These are phyloP conservation scores for Hippoglossus hippoglossus DNA, from an alignment of 2,797 vertebrate species.

Conservation along the genomic window DNA sequence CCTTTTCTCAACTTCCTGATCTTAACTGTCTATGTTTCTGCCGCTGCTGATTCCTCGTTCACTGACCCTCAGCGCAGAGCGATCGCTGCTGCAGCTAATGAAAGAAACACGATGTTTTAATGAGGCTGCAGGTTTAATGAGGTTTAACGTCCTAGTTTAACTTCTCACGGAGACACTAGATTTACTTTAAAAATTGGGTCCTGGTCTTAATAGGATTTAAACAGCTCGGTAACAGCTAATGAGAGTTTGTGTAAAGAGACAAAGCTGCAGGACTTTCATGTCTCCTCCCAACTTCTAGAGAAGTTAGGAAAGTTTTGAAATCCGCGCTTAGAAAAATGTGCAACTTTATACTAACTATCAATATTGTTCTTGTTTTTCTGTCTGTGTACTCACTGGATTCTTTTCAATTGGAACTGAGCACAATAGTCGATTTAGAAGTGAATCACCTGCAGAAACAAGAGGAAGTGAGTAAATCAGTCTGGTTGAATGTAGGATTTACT, in stretches of 20 bases:
- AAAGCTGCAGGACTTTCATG: no score
- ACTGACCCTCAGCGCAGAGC: not conserved
- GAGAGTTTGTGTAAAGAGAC: slow-evolving; percentile 5
- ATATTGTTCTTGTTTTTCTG: not conserved
- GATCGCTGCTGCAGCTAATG: not conserved
- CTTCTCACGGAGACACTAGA: slow-evolving; percentile 20
- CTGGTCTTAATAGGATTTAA: slow-evolving; percentile 22
- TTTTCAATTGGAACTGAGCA: not conserved
- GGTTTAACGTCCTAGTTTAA: slow-evolving; percentile 1
- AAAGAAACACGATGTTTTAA: slow-evolving; percentile 37
- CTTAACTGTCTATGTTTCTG: no score
- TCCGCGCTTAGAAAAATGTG: no score
- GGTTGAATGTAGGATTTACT: not conserved
- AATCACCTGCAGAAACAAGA: not conserved
- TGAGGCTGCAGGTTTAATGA: slow-evolving; percentile 35
- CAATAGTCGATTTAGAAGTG: not conserved
- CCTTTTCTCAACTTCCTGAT: no score
- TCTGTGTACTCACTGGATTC: not conserved
- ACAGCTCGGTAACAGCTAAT: slow-evolving; percentile 29
- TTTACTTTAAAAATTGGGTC: slow-evolving; percentile 13
- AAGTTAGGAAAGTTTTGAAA: not conserved
- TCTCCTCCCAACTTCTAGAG: no score
- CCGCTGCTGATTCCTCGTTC: not conserved
- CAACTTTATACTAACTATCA: no score
- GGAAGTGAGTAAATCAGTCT: not conserved